Evolutionary conservation across 2,113 vertebrate species (phyloP).

Genomic region (Columbina picui): DNA sequence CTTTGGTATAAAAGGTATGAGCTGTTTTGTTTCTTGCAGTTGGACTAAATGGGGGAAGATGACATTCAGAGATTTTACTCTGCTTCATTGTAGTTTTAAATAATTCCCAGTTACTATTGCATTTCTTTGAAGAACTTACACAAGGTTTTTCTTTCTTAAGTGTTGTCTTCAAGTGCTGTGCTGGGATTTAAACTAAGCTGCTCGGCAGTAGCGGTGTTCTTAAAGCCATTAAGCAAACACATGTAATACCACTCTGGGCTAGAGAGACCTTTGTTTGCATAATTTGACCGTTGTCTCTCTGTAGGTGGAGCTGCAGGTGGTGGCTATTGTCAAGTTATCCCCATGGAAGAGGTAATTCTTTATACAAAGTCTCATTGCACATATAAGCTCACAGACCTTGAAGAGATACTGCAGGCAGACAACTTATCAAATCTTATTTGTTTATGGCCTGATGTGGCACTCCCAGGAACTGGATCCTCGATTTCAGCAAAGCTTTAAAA

Average conservation of each 20-base stretch:
- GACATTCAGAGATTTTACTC: neutral
- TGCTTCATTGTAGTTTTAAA: neutral
- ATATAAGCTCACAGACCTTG: neutral
- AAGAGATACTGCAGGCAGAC: neutral
- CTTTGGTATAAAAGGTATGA: conserved; percentile 95
- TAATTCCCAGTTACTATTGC: neutral
- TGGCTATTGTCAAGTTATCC: conserved; percentile 96
- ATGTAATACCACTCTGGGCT: neutral
- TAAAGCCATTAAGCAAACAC: neutral
- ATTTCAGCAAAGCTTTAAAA: neutral
- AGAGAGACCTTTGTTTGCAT: neutral
- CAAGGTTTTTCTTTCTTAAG: neutral
- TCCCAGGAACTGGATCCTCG: neutral
- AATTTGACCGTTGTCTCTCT: conserved; percentile 36
- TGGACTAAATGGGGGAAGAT: neutral
- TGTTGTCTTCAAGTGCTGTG: neutral
- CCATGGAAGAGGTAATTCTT: conserved; percentile 96
- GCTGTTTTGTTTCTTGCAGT: neutral
- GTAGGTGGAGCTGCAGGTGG: conserved; percentile 97
- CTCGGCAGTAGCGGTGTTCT: neutral
- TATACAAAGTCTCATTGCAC: neutral
- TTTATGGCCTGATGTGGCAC: neutral
- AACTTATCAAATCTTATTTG: neutral
- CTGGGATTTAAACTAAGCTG: neutral
- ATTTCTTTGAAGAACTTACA: neutral